These are phyloP conservation scores for Xylota sylvarum DNA, from an alignment of 2,888 invertebrate species.

Conservation along the genomic window DNA sequence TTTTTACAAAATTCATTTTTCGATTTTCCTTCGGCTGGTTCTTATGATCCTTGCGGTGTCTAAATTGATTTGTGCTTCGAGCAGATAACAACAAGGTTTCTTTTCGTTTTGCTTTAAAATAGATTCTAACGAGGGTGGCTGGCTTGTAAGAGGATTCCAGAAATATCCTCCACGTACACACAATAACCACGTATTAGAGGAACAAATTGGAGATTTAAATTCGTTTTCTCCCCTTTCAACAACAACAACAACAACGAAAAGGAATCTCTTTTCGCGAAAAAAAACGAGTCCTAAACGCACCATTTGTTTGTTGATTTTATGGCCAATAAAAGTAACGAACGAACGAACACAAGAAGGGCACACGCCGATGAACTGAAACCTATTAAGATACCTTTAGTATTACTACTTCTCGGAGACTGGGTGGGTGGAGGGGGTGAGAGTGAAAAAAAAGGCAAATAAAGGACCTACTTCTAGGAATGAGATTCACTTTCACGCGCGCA, in stretches of 20 bases:
- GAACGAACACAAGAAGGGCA: conserved; percentile 46
- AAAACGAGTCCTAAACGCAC: conserved; percentile 43
- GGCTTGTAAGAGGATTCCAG: background rate
- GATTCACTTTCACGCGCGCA: conserved; percentile 48
- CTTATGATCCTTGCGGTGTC: conserved; percentile 38
- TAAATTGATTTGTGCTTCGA: conserved; percentile 47
- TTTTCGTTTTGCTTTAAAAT: background rate
- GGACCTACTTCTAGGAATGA: conserved; percentile 11
- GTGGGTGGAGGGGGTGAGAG: background rate
- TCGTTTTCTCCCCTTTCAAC: conserved; percentile 32
- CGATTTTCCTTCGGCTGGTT: conserved; percentile 22
- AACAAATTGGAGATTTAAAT: conserved; percentile 53
- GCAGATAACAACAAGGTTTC: conserved; percentile 15
- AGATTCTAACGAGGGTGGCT: conserved; percentile 3
- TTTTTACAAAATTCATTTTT: conserved; percentile 20
- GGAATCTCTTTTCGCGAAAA: background rate
- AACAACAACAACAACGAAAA: background rate
- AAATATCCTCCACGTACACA: background rate
- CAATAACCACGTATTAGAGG: conserved; percentile 28
- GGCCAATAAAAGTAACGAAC: conserved; percentile 59
- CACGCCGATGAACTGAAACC: conserved; percentile 53
- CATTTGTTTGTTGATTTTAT: conserved; percentile 65
- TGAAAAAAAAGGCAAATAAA: conserved; percentile 4
- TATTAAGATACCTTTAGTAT: conserved; percentile 28
- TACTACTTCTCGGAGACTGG: background rate